Percentiles rank a stretch among this genome's conserved stretches.
phyloP scores from a whole-genome alignment of 2,797 vertebrate species.

The Pangasius sanitwongsei region DNA sequence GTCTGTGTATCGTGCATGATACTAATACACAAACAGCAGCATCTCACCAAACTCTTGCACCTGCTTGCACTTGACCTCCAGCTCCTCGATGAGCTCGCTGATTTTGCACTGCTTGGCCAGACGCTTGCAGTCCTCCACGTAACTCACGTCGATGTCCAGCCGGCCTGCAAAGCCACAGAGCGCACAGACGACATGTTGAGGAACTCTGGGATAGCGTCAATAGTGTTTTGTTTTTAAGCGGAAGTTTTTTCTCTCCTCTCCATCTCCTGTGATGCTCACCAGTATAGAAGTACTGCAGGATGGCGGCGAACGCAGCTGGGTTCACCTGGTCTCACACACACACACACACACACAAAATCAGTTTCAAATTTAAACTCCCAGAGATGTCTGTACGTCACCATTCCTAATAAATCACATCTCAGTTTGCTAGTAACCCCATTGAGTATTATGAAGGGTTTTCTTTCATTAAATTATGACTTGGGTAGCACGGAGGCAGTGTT shows the following conservation, averaged over 20 bases:
- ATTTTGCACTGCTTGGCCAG: conserved; percentile 95
- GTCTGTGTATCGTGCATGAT: background rate
- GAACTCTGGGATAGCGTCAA: background rate
- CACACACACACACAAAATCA: background rate
- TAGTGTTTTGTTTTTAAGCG: background rate
- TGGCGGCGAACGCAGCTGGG: conserved; percentile 89
- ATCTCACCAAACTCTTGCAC: conserved; percentile 91
- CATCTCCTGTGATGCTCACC: conserved; percentile 71
- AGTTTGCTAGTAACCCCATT: no score
- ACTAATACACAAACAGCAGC: background rate
- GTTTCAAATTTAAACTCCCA: background rate
- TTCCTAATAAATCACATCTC: background rate
- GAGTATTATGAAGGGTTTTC: no score
- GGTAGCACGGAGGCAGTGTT: no score
- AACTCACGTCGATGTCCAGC: conserved; percentile 88
- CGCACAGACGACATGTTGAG: background rate
- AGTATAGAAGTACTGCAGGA: conserved; percentile 94
- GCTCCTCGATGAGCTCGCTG: conserved; percentile 85
- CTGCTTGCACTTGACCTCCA: conserved; percentile 92
- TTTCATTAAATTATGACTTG: no score
- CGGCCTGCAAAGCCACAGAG: conserved; percentile 73
- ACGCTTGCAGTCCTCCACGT: conserved; percentile 88
- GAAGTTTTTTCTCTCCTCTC: background rate
- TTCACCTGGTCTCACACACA: conserved; percentile 79
- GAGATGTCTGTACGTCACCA: background rate